phyloP scores from a whole-genome alignment of 1,140 invertebrate genomes.

The Leucophenga varia region DNA sequence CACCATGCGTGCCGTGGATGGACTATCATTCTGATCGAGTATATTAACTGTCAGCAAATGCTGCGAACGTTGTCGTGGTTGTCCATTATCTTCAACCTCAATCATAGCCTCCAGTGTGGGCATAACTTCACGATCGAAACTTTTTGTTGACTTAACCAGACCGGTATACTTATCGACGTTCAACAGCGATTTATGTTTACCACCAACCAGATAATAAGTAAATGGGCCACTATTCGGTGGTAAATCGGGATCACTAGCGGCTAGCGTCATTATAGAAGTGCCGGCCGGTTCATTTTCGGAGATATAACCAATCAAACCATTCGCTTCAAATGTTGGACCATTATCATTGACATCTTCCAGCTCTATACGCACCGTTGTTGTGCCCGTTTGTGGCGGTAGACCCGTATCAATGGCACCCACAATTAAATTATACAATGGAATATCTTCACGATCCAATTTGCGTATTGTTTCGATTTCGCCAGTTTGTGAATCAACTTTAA shows the following conservation, averaged over 20 bases:
- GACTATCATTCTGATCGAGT: slow-evolving; percentile 89
- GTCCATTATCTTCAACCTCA: slow-evolving; percentile 87
- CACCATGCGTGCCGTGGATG: slow-evolving; percentile 79
- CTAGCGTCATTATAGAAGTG: slow-evolving; percentile 80
- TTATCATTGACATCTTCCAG: slow-evolving; percentile 92
- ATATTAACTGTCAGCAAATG: slow-evolving; percentile 77
- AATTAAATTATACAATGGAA: slow-evolving; percentile 75
- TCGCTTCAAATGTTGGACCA: slow-evolving; percentile 78
- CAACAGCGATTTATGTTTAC: slow-evolving; percentile 74
- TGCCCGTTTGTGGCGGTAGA: slow-evolving; percentile 83
- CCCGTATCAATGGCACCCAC: slow-evolving; percentile 90
- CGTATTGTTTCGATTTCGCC: slow-evolving; percentile 79
- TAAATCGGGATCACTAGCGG: slow-evolving; percentile 84
- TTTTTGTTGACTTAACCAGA: slow-evolving; percentile 73
- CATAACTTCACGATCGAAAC: slow-evolving; percentile 80
- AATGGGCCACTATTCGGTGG: slow-evolving; percentile 92
- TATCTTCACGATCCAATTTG: slow-evolving; percentile 79
- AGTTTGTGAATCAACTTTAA: slow-evolving; percentile 84
- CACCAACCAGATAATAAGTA: slow-evolving; percentile 75
- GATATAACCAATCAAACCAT: slow-evolving; percentile 72
- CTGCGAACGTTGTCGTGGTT: slow-evolving; percentile 76
- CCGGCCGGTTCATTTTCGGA: slow-evolving; percentile 85
- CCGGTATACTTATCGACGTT: slow-evolving; percentile 79
- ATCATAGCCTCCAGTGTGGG: slow-evolving; percentile 74
- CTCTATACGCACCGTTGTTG: slow-evolving; percentile 69